phyloP scores from a whole-genome alignment of 2,113 vertebrate genomes.

The Beaufortia kweichowensis region DNA sequence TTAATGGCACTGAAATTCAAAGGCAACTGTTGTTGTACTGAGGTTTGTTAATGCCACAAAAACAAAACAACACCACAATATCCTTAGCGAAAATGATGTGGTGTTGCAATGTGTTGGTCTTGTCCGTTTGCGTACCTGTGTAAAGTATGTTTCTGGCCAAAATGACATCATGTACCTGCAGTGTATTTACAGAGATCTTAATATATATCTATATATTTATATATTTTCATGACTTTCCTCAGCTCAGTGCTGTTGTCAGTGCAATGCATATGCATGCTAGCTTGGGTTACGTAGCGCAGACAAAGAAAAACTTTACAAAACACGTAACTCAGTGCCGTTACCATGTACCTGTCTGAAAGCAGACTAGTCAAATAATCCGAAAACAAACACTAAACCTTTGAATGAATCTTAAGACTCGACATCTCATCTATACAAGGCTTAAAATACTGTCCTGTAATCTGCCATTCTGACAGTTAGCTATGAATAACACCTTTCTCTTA shows the following conservation, averaged over 20 bases:
- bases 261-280: conserved; percentile 66
- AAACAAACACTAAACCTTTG: conserved; percentile 3
- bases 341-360: conserved; percentile 33
- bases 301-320: conserved; percentile 14
- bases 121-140: too few relatives aligned
- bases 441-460: conserved; percentile 53
- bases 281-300: conserved; percentile 50
- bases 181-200: conserved; percentile 20
- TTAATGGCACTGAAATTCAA: too few relatives aligned
- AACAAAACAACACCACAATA: too few relatives aligned
- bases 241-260: conserved; percentile 70
- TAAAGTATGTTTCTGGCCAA: not conserved
- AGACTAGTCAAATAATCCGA: conserved; percentile 28
- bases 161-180: conserved; percentile 27
- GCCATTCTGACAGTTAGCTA: conserved; percentile 32
- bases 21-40: too few relatives aligned
- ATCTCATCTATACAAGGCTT: conserved; percentile 26
- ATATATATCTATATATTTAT: not conserved
- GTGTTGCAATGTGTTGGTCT: too few relatives aligned
- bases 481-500: not conserved
- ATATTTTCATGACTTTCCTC: conserved; percentile 29
- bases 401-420: conserved; percentile 6
- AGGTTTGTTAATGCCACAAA: too few relatives aligned
- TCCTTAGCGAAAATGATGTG: too few relatives aligned
- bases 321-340: conserved; percentile 38